Evolutionary conservation across 1,140 invertebrate species (phyloP), one percentile per base, ranked within the genome.

Genomic region (Drosophila kurseongensis): DNA sequence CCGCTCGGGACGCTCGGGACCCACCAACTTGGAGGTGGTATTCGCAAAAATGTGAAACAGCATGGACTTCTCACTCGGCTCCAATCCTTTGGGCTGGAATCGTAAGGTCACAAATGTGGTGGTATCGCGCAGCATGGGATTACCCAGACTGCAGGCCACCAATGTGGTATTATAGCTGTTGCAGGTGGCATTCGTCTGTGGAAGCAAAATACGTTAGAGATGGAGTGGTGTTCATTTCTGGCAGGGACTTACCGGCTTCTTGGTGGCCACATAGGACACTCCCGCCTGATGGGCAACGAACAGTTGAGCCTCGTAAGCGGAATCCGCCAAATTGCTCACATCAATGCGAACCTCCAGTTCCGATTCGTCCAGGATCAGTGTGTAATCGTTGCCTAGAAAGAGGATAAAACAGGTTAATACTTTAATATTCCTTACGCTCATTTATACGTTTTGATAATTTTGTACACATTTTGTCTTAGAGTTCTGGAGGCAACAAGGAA

Each of bases 251-350:
- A 92, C 91, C 52, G 88, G 93, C 69, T 94, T 94, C 27, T 93
- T 93, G 44, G 93, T 94, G 18, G 95, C 95, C 80, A 97, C 96
- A 82, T 97, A 98, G 82, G 95, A 95, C 7, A 99, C 93, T 56
- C 94, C 95, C 40, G 94, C 92, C 18, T 97, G 96, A 92, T 98
- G 96, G 23, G 93, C 92, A 2, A 99, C 94, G 89, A 96, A 97
- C 1, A 99, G 90, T 78, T 96, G 95, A 0, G 97, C 95, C 91
- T 98, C 97, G 89, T 99, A 99, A 0, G 98, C 98, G 0, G 98
- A 96, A 91, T 99, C 98, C 3, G 95, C 95, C 18, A 94, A 83
- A 91, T 99, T 99, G 29, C 93, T 93, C 3, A 98, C 94, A 27
- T 94, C 95, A 10, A 98, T 93, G 38, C 96, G 94, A 0, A 99